Conservation (phyloP, 2,797 vertebrate species). For the Chloroceryle inda region DNA sequence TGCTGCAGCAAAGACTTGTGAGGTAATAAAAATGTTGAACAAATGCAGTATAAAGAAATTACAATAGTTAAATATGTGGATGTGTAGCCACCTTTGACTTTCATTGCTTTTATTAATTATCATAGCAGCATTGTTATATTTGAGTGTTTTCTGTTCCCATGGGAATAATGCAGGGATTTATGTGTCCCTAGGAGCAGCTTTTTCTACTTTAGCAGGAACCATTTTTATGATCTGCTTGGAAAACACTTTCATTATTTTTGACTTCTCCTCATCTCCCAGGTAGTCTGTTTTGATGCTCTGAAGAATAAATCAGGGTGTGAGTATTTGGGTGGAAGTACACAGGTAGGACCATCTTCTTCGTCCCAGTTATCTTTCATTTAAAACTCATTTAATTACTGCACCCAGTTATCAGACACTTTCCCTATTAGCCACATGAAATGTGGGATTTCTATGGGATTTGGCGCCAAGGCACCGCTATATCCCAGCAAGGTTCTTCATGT, state of each 20-base stretch:
- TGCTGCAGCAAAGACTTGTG: neutral
- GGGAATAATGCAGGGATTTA: neutral
- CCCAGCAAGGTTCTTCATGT: neutral
- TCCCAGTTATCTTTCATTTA: neutral
- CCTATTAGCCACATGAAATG: neutral
- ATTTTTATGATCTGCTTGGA: neutral
- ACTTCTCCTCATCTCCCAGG: neutral
- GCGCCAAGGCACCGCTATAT: neutral
- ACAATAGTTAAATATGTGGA: neutral
- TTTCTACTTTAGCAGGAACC: neutral
- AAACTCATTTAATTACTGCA: neutral
- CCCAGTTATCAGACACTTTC: neutral
- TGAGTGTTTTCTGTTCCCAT: neutral
- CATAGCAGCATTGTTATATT: neutral
- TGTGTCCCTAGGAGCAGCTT: neutral
- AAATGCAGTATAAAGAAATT: neutral
- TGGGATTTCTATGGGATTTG: neutral
- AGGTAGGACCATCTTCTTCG: neutral
- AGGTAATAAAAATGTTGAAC: neutral
- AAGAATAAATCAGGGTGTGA: neutral
- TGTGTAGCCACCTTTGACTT: neutral
- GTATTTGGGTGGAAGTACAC: neutral
- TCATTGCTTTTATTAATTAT: neutral
- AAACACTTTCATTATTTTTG: neutral
- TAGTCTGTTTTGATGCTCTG: neutral